Evolutionary conservation across 2,113 vertebrate genomes (phyloP).

Genomic region (Ammodytes dubius): DNA sequence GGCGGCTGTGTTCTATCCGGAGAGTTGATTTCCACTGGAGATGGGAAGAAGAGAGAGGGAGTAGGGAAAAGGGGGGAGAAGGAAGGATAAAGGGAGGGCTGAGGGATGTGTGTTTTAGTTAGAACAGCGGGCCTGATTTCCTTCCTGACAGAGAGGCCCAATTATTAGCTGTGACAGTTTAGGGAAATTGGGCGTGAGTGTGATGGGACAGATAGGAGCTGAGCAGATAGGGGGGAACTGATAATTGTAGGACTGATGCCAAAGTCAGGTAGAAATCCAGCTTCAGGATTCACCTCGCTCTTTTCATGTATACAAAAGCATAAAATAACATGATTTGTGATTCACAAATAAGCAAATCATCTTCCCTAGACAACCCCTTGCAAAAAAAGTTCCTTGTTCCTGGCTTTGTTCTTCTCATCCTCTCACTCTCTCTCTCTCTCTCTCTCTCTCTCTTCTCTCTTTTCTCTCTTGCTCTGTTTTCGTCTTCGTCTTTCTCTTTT

Average conservation of each 20-base stretch:
- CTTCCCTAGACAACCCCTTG: neutral
- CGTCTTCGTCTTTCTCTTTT: too few relatives aligned
- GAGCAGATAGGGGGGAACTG: conserved; percentile 54
- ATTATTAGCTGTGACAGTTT: conserved; percentile 81
- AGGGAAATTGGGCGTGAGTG: conserved; percentile 75
- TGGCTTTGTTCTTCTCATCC: conserved; percentile 23
- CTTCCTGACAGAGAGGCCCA: conserved; percentile 78
- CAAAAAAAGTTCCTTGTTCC: neutral
- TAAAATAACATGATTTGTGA: conserved; percentile 5
- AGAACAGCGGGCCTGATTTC: conserved; percentile 76
- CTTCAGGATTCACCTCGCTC: conserved; percentile 17
- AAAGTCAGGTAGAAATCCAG: conserved; percentile 51
- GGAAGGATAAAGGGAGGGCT: conserved; percentile 44
- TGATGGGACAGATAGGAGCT: conserved; percentile 72
- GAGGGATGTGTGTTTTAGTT: conserved; percentile 69
- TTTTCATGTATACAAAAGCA: conserved; percentile 23
- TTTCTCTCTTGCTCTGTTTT: too few relatives aligned
- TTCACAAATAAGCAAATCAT: neutral
- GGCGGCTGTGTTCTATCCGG: conserved; percentile 51
- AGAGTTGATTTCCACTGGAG: conserved; percentile 62
- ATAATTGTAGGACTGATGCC: conserved; percentile 60
- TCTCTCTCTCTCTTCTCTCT: too few relatives aligned
- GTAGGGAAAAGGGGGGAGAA: neutral
- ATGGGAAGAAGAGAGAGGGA: conserved; percentile 18
- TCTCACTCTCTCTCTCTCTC: neutral